Evolutionary conservation across 2,888 invertebrate genomes (phyloP).

Genomic region (Agrilus cyanescens): DNA sequence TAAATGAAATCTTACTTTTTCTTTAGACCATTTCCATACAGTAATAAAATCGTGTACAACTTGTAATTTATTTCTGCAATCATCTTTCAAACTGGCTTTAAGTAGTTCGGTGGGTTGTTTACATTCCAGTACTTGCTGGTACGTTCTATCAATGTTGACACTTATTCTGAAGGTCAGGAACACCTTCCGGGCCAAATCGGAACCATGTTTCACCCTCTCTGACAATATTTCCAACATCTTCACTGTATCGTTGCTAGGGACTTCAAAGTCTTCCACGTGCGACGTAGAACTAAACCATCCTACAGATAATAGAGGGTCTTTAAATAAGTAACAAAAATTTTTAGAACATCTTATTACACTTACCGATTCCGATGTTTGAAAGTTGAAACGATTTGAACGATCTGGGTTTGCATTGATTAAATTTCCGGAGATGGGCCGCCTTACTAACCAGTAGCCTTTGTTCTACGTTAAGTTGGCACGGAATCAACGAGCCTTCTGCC

Average conservation of each 20-base stretch:
- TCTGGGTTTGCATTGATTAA: conserved; percentile 32
- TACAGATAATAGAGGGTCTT: not conserved
- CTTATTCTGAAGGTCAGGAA: conserved; percentile 45
- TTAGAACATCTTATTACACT: conserved; percentile 1
- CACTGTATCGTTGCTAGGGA: conserved; percentile 28
- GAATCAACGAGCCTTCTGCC: conserved; percentile 50
- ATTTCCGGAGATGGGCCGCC: conserved; percentile 30
- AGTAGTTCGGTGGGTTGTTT: conserved; percentile 41
- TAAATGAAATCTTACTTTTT: conserved; percentile 28
- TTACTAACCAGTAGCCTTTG: conserved; percentile 43
- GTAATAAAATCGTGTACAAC: conserved; percentile 48
- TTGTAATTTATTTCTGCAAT: conserved; percentile 44
- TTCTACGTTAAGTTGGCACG: conserved; percentile 51
- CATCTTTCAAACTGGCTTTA: conserved; percentile 39
- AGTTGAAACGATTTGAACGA: conserved; percentile 27
- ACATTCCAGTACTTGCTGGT: conserved; percentile 40
- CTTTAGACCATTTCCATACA: conserved; percentile 42
- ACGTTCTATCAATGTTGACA: conserved; percentile 43
- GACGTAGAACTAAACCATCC: conserved; percentile 26
- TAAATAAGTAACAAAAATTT: not conserved
- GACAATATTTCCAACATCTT: conserved; percentile 37
- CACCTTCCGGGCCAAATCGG: conserved; percentile 41
- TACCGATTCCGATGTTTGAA: conserved; percentile 26
- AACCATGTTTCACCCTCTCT: conserved; percentile 41
- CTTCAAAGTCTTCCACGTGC: conserved; percentile 18